Evolutionary conservation across 2,888 invertebrate species (phyloP).

Genomic region (Platycheirus rosarum): DNA sequence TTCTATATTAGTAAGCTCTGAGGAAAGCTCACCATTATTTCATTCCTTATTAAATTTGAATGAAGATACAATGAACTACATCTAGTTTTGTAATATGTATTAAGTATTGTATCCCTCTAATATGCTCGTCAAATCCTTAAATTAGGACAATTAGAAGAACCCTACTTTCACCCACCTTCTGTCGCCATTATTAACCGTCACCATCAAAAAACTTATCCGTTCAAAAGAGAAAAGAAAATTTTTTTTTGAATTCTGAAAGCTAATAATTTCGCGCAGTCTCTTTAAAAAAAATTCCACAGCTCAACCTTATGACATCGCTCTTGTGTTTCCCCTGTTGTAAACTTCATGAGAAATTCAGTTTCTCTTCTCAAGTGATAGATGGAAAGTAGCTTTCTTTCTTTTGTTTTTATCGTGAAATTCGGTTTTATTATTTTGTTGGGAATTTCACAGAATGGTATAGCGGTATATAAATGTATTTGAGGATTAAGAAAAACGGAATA

Average conservation of each 20-base stretch:
- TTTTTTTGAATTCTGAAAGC: slow-evolving; percentile 5
- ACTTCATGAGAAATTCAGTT: neutral
- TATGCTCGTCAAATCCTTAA: too few species aligned
- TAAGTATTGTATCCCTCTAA: too few species aligned
- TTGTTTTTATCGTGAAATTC: slow-evolving; percentile 71
- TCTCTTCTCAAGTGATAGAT: slow-evolving; percentile 50
- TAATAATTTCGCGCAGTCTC: slow-evolving; percentile 34
- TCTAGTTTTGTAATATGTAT: slow-evolving; percentile 11
- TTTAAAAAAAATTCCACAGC: slow-evolving; percentile 8
- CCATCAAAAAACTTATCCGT: slow-evolving; percentile 7
- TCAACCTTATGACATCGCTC: slow-evolving; percentile 19
- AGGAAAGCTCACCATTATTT: slow-evolving; percentile 62
- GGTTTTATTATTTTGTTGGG: slow-evolving; percentile 18
- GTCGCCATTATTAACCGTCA: too few species aligned
- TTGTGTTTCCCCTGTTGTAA: slow-evolving; percentile 26
- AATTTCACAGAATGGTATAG: slow-evolving; percentile 17
- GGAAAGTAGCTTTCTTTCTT: slow-evolving; percentile 67
- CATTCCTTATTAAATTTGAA: slow-evolving; percentile 65
- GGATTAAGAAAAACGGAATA: slow-evolving; percentile 63
- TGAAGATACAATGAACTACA: slow-evolving; percentile 34
- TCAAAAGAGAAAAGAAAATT: slow-evolving; percentile 14
- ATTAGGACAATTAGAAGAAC: too few species aligned
- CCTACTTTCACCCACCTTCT: too few species aligned
- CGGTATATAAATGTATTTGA: slow-evolving; percentile 3
- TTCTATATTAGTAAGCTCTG: slow-evolving; percentile 20